Conservation (phyloP, 2,888 invertebrate species). For the Leptogaster cylindrica region DNA sequence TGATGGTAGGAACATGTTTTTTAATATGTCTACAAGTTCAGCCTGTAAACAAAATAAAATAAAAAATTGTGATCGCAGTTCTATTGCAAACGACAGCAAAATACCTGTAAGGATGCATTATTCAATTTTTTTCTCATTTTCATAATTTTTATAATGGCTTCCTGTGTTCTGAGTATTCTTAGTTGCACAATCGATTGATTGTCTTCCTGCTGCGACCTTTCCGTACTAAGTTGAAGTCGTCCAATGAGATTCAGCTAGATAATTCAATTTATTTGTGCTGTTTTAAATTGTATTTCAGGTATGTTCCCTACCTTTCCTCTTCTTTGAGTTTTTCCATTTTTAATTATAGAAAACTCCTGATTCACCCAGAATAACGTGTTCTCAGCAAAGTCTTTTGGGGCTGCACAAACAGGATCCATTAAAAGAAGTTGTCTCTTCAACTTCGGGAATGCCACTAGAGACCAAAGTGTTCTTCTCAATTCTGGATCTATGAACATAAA, state of each 20-base stretch:
- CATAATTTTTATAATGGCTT: constrained; percentile 98
- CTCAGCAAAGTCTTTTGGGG: constrained; percentile 93
- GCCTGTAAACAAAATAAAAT: constrained; percentile 65
- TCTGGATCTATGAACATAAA: constrained; percentile 80
- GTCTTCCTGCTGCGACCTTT: constrained; percentile 94
- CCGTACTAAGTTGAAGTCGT: constrained; percentile 91
- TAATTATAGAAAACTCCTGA: constrained; percentile 93
- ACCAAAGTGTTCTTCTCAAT: constrained; percentile 93
- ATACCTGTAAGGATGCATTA: constrained; percentile 88
- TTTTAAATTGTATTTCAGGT: background rate
- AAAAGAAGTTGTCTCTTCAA: constrained; percentile 89
- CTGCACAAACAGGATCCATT: constrained; percentile 79
- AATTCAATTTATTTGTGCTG: background rate
- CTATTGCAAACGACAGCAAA: too few species aligned
- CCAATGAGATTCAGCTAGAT: constrained; percentile 88
- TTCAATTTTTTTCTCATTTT: constrained; percentile 96
- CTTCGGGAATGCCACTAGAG: constrained; percentile 94
- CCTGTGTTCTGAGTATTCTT: constrained; percentile 90
- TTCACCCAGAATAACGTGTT: constrained; percentile 95
- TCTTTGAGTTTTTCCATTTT: constrained; percentile 93
- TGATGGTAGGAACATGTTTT: constrained; percentile 99
- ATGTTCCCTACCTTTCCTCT: constrained; percentile 76
- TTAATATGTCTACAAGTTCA: constrained; percentile 96
- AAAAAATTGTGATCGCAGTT: background rate
- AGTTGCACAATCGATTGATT: constrained; percentile 98